These are phyloP conservation scores for Nothobranchius furzeri DNA, from an alignment of 2,113 vertebrate species.

Conservation along the genomic window DNA sequence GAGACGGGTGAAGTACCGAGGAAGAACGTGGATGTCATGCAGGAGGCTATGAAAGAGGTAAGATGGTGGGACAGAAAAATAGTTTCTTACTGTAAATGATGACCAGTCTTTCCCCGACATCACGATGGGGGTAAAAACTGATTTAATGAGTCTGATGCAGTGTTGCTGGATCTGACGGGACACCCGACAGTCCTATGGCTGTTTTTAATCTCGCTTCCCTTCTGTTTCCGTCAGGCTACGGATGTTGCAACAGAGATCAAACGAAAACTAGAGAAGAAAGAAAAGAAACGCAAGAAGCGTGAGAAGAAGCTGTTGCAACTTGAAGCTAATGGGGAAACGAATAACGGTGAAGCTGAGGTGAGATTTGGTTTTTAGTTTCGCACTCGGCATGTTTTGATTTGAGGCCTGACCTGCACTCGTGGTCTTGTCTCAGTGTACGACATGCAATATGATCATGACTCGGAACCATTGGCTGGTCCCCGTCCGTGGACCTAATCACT, in stretches of 20 bases:
- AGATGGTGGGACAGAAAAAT: constrained; percentile 3
- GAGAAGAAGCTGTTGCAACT: constrained; percentile 79
- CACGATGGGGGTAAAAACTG: constrained; percentile 84
- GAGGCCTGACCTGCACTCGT: constrained; percentile 50
- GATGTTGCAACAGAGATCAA: constrained; percentile 85
- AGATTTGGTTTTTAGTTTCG: not conserved
- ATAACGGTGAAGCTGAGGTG: constrained; percentile 69
- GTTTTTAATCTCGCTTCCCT: accelerated
- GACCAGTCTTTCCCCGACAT: constrained; percentile 78
- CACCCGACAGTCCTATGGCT: accelerated
- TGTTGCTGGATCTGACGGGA: accelerated
- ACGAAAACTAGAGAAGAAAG: constrained; percentile 86
- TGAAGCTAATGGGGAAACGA: constrained; percentile 38
- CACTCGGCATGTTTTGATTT: constrained; percentile 70
- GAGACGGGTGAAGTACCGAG: constrained; percentile 90
- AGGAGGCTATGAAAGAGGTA: constrained; percentile 89
- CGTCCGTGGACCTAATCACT: constrained; percentile 74
- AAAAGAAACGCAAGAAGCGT: constrained; percentile 87
- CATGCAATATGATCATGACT: constrained; percentile 74
- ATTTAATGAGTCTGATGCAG: constrained; percentile 99
- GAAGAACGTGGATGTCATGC: constrained; percentile 95
- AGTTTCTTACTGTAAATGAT: constrained; percentile 83
- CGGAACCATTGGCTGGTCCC: constrained; percentile 80
- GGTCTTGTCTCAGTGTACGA: constrained; percentile 70
- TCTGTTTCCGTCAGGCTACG: constrained; percentile 72